Conservation (phyloP, 2,797 vertebrate species). For the Masticophis lateralis region DNA sequence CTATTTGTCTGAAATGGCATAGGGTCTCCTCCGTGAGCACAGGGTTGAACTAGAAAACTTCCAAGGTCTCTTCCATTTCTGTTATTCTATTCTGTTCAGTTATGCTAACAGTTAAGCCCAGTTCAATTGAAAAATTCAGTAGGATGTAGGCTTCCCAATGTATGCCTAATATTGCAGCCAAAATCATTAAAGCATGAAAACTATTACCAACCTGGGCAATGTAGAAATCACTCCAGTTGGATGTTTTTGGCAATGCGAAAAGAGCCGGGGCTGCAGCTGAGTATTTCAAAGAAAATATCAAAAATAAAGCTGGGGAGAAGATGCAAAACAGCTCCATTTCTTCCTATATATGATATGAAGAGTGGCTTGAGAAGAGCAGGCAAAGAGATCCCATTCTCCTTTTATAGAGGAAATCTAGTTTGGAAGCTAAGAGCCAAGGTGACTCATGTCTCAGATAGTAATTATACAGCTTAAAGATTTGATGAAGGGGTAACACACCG, state of each 20-base stretch:
- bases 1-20: not conserved
- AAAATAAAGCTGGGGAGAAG: constrained; percentile 52
- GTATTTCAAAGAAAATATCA: constrained; percentile 52
- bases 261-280: constrained; percentile 48
- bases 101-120: not conserved
- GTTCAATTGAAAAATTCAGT: not conserved
- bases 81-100: not conserved
- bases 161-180: not conserved
- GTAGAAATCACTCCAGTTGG: constrained; percentile 57
- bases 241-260: constrained; percentile 44
- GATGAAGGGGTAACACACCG: constrained; percentile 56
- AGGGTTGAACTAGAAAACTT: not conserved
- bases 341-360: not conserved
- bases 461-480: constrained; percentile 60
- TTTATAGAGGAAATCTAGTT: constrained; percentile 67
- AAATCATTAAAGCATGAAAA: constrained; percentile 25
- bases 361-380: constrained; percentile 22
- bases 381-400: constrained; percentile 26
- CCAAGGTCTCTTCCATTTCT: not conserved
- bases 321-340: constrained; percentile 60
- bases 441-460: constrained; percentile 70
- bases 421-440: constrained; percentile 51
- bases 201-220: constrained; percentile 66
- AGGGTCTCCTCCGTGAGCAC: not conserved
- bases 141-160: not conserved